These are phyloP conservation scores for Caenorhabditis sp. DNA, from an alignment of 2,888 invertebrate species.

Conservation along the genomic window DNA sequence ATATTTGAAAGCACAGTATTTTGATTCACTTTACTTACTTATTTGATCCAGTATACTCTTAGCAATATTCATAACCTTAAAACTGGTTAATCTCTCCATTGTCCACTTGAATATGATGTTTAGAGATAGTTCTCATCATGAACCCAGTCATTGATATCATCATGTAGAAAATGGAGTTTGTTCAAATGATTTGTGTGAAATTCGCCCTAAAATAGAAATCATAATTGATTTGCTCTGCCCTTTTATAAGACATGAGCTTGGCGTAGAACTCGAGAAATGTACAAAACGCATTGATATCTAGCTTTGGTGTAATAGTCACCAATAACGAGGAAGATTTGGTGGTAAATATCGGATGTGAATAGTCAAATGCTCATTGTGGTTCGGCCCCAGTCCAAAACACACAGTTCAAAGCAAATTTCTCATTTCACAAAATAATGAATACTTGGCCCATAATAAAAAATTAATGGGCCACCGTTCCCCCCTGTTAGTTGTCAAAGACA, in stretches of 20 bases:
- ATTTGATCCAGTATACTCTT: constrained; percentile 34
- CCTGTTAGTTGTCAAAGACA: neutral
- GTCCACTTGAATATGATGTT: constrained; percentile 8
- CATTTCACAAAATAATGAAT: no score
- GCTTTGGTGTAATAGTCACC: constrained; percentile 34
- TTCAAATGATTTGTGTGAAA: constrained; percentile 27
- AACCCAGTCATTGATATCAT: constrained; percentile 29
- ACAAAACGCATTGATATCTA: constrained; percentile 30
- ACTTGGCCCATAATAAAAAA: no score
- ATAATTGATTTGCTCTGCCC: constrained; percentile 22
- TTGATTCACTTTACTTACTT: constrained; percentile 43
- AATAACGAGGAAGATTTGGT: constrained; percentile 42
- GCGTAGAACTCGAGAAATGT: constrained; percentile 37
- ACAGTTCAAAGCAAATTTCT: no score
- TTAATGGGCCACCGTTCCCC: no score
- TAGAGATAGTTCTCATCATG: constrained; percentile 18
- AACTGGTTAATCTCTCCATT: neutral
- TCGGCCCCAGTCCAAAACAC: no score
- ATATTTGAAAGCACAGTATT: constrained; percentile 44
- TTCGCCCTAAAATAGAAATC: constrained; percentile 38
- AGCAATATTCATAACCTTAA: constrained; percentile 12
- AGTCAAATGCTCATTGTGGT: no score
- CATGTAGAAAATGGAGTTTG: constrained; percentile 11
- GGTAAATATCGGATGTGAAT: no score
- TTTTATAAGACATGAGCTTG: constrained; percentile 31